Percentiles rank a stretch among this genome's conserved stretches.
Conservation (phyloP, 2,797 vertebrate species). For the Malurus leucopterus region DNA sequence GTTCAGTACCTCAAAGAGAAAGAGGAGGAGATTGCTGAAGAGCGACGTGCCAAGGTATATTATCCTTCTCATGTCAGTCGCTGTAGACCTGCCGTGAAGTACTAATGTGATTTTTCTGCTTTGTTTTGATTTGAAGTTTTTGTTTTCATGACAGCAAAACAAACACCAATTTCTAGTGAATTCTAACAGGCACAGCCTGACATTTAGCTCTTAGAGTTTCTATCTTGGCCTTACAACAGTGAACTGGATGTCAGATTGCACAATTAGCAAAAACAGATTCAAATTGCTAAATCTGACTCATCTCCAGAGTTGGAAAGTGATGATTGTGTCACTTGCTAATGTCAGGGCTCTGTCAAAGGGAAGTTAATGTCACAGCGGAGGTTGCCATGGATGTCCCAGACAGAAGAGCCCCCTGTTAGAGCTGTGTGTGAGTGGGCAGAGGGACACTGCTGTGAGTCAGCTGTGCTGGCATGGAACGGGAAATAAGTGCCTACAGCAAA, state of each 20-base stretch:
- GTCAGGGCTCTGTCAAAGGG: neutral
- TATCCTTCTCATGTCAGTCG: neutral
- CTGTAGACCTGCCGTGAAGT: neutral
- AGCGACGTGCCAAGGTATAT: slow-evolving; percentile 81
- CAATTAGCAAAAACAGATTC: neutral
- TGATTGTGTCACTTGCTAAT: neutral
- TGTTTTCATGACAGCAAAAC: neutral
- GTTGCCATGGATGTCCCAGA: neutral
- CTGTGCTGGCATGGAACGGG: neutral
- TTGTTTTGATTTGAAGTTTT: neutral
- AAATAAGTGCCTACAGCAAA: neutral
- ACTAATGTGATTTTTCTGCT: neutral
- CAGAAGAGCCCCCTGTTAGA: neutral
- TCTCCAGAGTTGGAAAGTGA: neutral
- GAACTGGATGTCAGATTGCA: neutral
- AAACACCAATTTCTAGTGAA: neutral
- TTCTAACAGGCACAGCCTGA: neutral
- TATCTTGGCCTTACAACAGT: neutral
- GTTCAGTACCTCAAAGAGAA: slow-evolving; percentile 69
- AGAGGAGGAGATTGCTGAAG: slow-evolving; percentile 79
- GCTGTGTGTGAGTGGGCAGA: neutral
- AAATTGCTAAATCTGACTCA: neutral
- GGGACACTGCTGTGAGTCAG: neutral
- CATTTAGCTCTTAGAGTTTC: neutral
- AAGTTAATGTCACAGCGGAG: neutral